Percentiles rank a stretch among this genome's conserved stretches.
phyloP scores from a whole-genome alignment of 2,113 vertebrate genomes.

The Sardina pilchardus region DNA sequence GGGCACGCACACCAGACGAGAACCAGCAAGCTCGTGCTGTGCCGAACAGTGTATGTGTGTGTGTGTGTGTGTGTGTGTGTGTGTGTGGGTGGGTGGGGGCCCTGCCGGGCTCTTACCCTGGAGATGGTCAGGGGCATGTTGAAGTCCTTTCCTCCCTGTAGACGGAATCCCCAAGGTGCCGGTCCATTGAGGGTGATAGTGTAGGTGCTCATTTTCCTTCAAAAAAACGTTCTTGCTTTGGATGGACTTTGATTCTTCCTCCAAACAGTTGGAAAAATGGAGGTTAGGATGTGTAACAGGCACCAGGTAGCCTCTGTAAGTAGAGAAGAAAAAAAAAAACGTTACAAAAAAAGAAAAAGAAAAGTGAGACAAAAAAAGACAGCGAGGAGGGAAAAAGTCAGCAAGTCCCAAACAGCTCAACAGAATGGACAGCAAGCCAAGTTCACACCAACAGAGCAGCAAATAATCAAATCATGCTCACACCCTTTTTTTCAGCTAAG shows the following conservation, averaged over 20 bases:
- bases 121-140: slow-evolving; percentile 93
- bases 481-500: slow-evolving; percentile 16
- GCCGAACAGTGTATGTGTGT: not conserved
- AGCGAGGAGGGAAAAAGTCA: not conserved
- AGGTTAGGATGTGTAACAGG: slow-evolving; percentile 45
- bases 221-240: slow-evolving; percentile 20
- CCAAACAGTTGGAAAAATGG: slow-evolving; percentile 58
- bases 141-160: slow-evolving; percentile 99
- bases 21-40: not conserved
- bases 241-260: slow-evolving; percentile 44
- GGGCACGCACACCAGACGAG: not conserved
- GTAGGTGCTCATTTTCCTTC: slow-evolving; percentile 85
- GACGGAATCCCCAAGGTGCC: slow-evolving; percentile 95
- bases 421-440: slow-evolving; percentile 21
- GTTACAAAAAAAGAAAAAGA: not conserved
- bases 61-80: too few species aligned
- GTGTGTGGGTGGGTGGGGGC: not conserved
- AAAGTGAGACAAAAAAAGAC: slow-evolving; percentile 13
- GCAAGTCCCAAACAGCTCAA: slow-evolving; percentile 8
- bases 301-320: slow-evolving; percentile 61
- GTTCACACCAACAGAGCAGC: slow-evolving; percentile 22
- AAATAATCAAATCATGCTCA: slow-evolving; percentile 28
- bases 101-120: slow-evolving; percentile 72
- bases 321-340: slow-evolving; percentile 50
- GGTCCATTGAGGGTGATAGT: slow-evolving; percentile 87